Conservation (phyloP, 37 sponge, comb jelly and placozoan species). For the Aplysina aerophoba region DNA sequence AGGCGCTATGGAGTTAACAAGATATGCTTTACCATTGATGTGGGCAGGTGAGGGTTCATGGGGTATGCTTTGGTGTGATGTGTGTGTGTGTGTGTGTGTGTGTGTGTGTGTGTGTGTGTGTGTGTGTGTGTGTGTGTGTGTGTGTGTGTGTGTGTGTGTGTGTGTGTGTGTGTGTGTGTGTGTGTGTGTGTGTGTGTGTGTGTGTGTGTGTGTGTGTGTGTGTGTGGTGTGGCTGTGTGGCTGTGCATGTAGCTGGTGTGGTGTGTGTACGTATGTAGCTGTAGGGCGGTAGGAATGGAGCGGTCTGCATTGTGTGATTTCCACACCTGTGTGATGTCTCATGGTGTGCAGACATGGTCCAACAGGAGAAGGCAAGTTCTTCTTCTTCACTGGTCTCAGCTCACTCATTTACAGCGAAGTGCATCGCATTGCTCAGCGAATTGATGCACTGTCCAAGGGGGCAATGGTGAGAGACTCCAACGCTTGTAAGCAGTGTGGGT, state of each 20-base stretch:
- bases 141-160: constrained; percentile 22
- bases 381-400: constrained; percentile 65
- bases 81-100: not conserved
- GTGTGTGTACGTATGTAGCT: too few species aligned
- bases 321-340: not conserved
- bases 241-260: too few species aligned
- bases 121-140: constrained; percentile 27
- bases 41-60: constrained; percentile 63
- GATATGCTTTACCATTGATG: constrained; percentile 73
- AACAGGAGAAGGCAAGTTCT: constrained; percentile 76
- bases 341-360: constrained; percentile 45
- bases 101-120: not conserved
- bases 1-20: constrained; percentile 76
- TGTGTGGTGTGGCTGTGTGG: too few species aligned
- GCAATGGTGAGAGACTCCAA: not conserved
- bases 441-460: constrained; percentile 15
- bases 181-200: too few species aligned
- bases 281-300: too few species aligned
- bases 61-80: constrained; percentile 1
- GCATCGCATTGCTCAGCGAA: constrained; percentile 44
- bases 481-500: too few species aligned
- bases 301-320: too few species aligned
- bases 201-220: too few species aligned
- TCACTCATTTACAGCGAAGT: constrained; percentile 58
- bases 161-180: too few species aligned